Evolutionary conservation across 2,113 vertebrate species (phyloP).

Genomic region (Toxotes jaculatrix): DNA sequence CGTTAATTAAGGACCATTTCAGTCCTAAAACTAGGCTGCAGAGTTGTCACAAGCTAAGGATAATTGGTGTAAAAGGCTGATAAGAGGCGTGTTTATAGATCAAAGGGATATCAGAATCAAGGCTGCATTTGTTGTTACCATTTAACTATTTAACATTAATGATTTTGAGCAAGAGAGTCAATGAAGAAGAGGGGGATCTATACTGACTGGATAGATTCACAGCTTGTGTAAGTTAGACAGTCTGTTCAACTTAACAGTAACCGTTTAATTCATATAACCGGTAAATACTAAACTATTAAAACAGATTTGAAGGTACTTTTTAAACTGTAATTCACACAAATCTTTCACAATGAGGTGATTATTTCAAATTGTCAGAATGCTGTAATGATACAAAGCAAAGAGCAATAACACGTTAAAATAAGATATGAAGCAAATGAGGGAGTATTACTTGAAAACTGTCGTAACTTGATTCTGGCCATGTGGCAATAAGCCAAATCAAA

Average conservation of each 20-base stretch:
- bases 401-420: not conserved
- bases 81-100: slow-evolving; percentile 24
- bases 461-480: not conserved
- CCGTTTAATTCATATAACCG: not conserved
- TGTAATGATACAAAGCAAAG: not conserved
- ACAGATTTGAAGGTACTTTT: too few relatives aligned
- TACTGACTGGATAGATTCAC: slow-evolving; percentile 6
- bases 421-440: too few relatives aligned
- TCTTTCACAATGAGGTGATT: not conserved
- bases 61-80: slow-evolving; percentile 53
- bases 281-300: not conserved
- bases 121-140: slow-evolving; percentile 32
- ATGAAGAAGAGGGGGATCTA: not conserved
- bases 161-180: slow-evolving; percentile 30
- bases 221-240: not conserved
- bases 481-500: too few relatives aligned
- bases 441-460: not conserved
- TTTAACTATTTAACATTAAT: slow-evolving; percentile 61
- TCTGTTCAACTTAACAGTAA: not conserved
- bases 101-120: slow-evolving; percentile 47
- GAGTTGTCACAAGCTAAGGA: slow-evolving; percentile 30
- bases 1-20: slow-evolving; percentile 45
- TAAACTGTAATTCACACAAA: not conserved
- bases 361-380: not conserved
- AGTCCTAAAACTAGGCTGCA: slow-evolving; percentile 2